These are phyloP conservation scores for Eutolmus rufibarbis DNA, from an alignment of 2,888 invertebrate genomes.

Conservation along the genomic window DNA sequence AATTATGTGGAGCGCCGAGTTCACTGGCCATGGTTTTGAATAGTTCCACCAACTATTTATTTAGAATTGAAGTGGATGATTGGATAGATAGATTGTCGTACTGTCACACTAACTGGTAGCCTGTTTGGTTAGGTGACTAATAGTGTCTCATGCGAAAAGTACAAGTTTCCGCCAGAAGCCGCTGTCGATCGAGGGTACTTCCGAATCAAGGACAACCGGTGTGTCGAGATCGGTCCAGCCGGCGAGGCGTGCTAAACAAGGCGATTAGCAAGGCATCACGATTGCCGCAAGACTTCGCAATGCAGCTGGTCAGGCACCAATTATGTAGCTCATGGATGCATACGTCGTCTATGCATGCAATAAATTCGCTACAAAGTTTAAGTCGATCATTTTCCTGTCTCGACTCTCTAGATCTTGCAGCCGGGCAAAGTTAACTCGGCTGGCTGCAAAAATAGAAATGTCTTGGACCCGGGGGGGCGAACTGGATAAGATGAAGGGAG, in stretches of 20 bases:
- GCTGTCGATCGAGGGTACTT: neutral
- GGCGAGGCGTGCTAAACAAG: neutral
- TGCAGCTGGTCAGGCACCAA: neutral
- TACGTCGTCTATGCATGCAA: neutral
- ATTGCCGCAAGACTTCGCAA: neutral
- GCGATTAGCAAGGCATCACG: neutral
- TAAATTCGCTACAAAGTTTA: neutral
- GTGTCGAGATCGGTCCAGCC: neutral
- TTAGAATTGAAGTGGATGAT: neutral
- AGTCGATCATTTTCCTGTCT: neutral
- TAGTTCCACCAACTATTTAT: neutral
- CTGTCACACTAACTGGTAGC: neutral
- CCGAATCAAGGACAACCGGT: slow-evolving; percentile 7
- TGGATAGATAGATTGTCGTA: neutral
- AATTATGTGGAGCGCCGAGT: slow-evolving; percentile 1
- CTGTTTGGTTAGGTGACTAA: neutral
- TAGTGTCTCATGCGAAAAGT: neutral
- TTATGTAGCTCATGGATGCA: neutral
- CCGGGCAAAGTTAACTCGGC: neutral
- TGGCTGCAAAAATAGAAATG: neutral
- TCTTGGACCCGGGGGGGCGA: neutral
- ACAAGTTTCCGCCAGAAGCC: neutral
- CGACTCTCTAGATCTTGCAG: neutral
- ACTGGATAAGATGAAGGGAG: neutral
- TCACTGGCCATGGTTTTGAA: neutral